phyloP scores from a whole-genome alignment of 2,797 vertebrate species.

The Ctenochaetus hawaiiensis region DNA sequence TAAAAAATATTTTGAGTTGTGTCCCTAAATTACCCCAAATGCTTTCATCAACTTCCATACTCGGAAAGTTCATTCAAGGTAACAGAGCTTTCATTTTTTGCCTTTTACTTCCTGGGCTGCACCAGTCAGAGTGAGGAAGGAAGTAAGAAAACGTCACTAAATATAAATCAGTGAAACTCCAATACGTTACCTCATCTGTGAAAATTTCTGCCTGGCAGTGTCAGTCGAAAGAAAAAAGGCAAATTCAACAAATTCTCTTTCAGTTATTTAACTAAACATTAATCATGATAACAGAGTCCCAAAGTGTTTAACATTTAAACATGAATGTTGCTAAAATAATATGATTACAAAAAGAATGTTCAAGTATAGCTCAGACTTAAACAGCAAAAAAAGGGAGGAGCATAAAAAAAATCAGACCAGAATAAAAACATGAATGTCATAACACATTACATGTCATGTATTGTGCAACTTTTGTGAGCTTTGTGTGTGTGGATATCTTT shows the following conservation, averaged over 20 bases:
- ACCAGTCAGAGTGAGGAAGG: no score
- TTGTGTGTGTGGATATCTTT: slow-evolving; percentile 1
- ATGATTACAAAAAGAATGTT: neutral
- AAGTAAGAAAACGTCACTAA: no score
- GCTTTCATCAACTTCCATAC: no score
- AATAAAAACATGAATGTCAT: neutral
- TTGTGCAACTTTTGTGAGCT: neutral
- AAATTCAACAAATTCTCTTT: neutral
- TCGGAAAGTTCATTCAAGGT: no score
- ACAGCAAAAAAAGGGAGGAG: neutral
- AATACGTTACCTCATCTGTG: no score
- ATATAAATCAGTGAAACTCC: no score
- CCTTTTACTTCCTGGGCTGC: no score
- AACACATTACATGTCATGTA: neutral
- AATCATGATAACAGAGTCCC: neutral
- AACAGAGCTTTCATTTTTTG: no score
- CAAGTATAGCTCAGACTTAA: neutral
- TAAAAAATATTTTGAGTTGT: no score
- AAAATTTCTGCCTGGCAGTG: no score
- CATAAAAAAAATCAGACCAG: neutral
- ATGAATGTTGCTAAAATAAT: neutral
- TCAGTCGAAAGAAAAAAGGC: no score
- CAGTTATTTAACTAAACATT: neutral
- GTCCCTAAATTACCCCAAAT: no score
- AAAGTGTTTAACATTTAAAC: neutral